phyloP scores from a whole-genome alignment of 2,113 vertebrate species.

The Ceuthmochares aereus region DNA sequence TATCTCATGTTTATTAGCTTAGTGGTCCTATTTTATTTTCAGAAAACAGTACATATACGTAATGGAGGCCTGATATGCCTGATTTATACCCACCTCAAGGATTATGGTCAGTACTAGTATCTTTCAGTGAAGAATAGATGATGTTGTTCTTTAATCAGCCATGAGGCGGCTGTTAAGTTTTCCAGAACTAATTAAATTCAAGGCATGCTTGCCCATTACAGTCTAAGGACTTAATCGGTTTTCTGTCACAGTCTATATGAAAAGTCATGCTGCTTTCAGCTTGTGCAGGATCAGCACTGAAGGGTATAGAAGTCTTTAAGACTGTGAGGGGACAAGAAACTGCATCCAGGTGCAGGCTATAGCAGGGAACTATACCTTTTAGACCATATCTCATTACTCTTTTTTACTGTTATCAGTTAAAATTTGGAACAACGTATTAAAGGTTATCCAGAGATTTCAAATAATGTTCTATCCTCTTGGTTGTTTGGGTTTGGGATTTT shows the following conservation, averaged over 20 bases:
- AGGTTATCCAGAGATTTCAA: background rate
- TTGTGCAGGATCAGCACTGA: background rate
- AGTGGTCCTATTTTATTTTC: background rate
- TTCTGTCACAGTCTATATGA: background rate
- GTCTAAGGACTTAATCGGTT: background rate
- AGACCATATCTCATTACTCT: background rate
- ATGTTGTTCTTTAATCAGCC: conserved; percentile 22
- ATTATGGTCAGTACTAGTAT: background rate
- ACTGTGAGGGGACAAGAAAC: background rate
- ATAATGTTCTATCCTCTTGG: background rate
- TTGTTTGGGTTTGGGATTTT: background rate
- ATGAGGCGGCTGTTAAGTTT: conserved; percentile 30
- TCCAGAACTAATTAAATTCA: conserved; percentile 19
- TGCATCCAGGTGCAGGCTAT: background rate
- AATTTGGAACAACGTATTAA: background rate
- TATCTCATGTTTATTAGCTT: conserved; percentile 33
- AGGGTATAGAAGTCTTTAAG: background rate
- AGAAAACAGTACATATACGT: background rate
- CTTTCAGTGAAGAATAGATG: background rate
- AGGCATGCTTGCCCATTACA: background rate
- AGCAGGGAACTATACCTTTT: background rate
- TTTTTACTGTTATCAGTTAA: background rate
- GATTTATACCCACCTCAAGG: conserved; percentile 5
- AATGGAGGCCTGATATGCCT: background rate
- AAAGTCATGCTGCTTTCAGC: background rate